These are phyloP conservation scores for Melanargia galathea DNA, from an alignment of 2,888 invertebrate genomes.

Conservation along the genomic window DNA sequence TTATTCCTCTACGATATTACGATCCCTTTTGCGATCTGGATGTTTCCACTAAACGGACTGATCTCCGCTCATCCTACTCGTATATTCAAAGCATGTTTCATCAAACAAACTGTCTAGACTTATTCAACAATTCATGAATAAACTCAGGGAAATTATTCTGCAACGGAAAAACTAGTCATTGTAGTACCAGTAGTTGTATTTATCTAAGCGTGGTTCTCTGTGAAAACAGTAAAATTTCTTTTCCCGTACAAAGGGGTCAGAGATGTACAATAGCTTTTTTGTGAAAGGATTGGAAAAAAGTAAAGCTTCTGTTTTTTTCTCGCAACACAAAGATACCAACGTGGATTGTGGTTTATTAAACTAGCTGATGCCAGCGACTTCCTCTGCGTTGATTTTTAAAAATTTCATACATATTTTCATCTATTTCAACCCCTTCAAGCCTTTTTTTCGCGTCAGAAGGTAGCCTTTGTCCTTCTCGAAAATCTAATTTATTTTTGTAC, in stretches of 20 bases:
- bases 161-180: constrained; percentile 10
- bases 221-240: constrained; percentile 16
- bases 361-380: background rate
- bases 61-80: background rate
- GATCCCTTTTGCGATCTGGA: too few relatives aligned
- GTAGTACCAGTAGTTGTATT: constrained; percentile 17
- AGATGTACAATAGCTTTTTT: constrained; percentile 15
- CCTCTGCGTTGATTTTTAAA: too few relatives aligned
- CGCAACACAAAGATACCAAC: constrained; percentile 7
- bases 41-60: background rate
- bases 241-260: constrained; percentile 19
- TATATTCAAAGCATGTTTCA: constrained; percentile 6
- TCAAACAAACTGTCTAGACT: constrained; percentile 1
- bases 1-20: background rate
- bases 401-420: too few relatives aligned
- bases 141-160: background rate
- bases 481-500: too few relatives aligned
- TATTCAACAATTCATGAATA: constrained; percentile 6
- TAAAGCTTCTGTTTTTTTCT: constrained; percentile 1
- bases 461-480: too few relatives aligned
- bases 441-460: too few relatives aligned
- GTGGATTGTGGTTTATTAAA: constrained; percentile 13
- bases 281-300: constrained; percentile 20
- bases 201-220: constrained; percentile 13
- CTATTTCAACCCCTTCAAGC: too few relatives aligned